Evolutionary conservation across 2,888 invertebrate genomes (phyloP).

Genomic region (Ophion slaviceki): DNA sequence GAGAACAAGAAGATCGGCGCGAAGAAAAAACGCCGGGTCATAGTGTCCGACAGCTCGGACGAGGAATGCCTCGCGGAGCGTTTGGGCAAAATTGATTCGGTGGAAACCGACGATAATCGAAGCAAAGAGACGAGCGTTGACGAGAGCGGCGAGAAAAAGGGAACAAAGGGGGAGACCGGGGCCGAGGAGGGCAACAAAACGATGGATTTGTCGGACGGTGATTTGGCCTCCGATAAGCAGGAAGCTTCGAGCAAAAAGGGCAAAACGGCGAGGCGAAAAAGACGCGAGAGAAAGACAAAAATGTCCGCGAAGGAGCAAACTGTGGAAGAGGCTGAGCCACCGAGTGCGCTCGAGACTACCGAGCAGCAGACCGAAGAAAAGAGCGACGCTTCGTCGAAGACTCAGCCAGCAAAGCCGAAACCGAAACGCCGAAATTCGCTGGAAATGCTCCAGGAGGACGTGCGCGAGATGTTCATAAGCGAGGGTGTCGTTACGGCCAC

Average conservation of each 20-base stretch:
- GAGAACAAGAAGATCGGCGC: slow-evolving; percentile 56
- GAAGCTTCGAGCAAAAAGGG: slow-evolving; percentile 67
- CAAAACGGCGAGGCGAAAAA: slow-evolving; percentile 57
- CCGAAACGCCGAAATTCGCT: slow-evolving; percentile 84
- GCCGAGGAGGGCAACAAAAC: slow-evolving; percentile 61
- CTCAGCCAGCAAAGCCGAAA: slow-evolving; percentile 67
- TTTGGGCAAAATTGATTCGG: slow-evolving; percentile 53
- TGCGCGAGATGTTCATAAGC: slow-evolving; percentile 89
- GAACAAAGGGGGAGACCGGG: slow-evolving; percentile 55
- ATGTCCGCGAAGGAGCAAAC: slow-evolving; percentile 11
- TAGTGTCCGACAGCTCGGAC: slow-evolving; percentile 79
- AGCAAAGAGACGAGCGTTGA: slow-evolving; percentile 18
- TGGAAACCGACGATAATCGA: slow-evolving; percentile 22
- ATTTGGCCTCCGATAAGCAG: slow-evolving; percentile 37
- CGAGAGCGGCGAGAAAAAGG: slow-evolving; percentile 40
- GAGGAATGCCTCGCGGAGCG: slow-evolving; percentile 76
- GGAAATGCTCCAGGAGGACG: slow-evolving; percentile 88
- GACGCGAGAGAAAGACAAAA: slow-evolving; percentile 46
- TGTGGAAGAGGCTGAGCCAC: slow-evolving; percentile 51
- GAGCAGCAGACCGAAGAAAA: slow-evolving; percentile 46
- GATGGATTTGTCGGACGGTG: slow-evolving; percentile 32
- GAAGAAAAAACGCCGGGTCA: slow-evolving; percentile 74
- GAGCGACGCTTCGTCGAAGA: slow-evolving; percentile 51
- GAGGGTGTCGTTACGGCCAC: slow-evolving; percentile 87
- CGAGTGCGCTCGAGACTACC: slow-evolving; percentile 51